Evolutionary conservation across 2,888 invertebrate genomes (phyloP), one percentile per base, ranked within the genome.

Genomic region (Tinea semifulvella): DNA sequence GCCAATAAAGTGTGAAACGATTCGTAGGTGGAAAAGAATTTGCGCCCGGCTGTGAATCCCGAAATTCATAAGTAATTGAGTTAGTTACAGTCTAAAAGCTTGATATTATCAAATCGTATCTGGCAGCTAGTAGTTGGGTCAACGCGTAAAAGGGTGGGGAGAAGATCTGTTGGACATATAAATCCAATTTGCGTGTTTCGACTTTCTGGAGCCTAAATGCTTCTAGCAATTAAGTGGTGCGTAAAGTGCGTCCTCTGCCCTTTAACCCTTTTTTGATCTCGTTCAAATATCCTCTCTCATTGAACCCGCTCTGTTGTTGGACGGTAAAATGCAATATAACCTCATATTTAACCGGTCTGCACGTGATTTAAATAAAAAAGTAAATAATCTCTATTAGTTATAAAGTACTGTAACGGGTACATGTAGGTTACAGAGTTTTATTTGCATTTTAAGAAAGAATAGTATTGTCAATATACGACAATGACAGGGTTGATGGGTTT

Each of bases 101-200:
- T 18, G 55, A 63, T 68, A 67, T 71, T 71, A 68, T 68, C 61
- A 68, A 69, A 71, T 68, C 65, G 70, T 68, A 22, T 38, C 44
- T 17, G 27, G 7, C 38, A 42, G 45, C 31, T 14, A 28, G 26
- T 31, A 26, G 31, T 39, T 36, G 36, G 42, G 42, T 36, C 43
- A 39, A 27, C 43, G 27, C 43, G 43, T 28, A 36, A 44, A 44
- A 47, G 44, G 44, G 42, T 28, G 27, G 25, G 27, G 27, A 16
- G 40, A 43, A 18, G 35, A 44, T 45, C 45, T 43, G 47, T 61
- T 62, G 65, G 65, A 64, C 65, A 64, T 57, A 60, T 59, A 71
- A 76, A 77, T 76, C 74, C 69, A 76, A 77, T 76, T 79, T 73
- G 64, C 61, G 61, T 68, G 65, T 68, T 71, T 66, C 70, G 65